Base-by-base conservation (phyloP, 2,888 invertebrate species). In the Silvanus unidentatus region DNA sequence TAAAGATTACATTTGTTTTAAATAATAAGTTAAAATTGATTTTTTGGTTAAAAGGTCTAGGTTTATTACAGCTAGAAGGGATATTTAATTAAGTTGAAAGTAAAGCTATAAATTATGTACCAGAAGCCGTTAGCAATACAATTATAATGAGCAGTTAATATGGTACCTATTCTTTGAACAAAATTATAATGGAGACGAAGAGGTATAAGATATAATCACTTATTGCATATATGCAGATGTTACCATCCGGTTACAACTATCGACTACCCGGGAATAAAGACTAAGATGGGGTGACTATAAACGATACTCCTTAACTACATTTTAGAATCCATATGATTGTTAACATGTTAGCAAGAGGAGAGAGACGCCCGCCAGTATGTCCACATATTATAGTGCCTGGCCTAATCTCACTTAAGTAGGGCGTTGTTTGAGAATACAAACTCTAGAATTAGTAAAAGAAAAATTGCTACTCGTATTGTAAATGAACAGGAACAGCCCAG, bases 391-490 rank as follows among this genome's bases (percentile, higher is more conserved):
- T 12, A 22, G 22, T 22, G 8, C n/a, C 53, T 59, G 55, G 51
- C 57, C 53, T 64, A 64, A 66, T 64, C 63, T 62, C 49, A 50
- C 57, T 56, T 54, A 46, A 57, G 58, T 59, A 57, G 52, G 52
- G 50, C 52, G 52, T 51, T 52, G 59, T 63, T 64, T 57, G 55
- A 56, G 66, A 66, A 68, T 67, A 68, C 66, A 66, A 68, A 68
- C 59, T 65, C 53, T 57, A 45, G 63, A 64, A 68, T 68, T 68
- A 64, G 58, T 58, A 53, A 55, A 59, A 63, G 64, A 66, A 66
- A 66, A 66, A 66, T 64, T 60, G 64, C 57, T 54, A 55, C 55
- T 58, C 37, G 61, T 62, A 60, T 63, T 60, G 63, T 58, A 64
- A 65, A 63, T 61, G 61, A 63, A 60, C 59, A 55, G 52, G 59